Evolutionary conservation across 2,888 invertebrate genomes (phyloP).

Genomic region (Ganaspis brasiliensis): DNA sequence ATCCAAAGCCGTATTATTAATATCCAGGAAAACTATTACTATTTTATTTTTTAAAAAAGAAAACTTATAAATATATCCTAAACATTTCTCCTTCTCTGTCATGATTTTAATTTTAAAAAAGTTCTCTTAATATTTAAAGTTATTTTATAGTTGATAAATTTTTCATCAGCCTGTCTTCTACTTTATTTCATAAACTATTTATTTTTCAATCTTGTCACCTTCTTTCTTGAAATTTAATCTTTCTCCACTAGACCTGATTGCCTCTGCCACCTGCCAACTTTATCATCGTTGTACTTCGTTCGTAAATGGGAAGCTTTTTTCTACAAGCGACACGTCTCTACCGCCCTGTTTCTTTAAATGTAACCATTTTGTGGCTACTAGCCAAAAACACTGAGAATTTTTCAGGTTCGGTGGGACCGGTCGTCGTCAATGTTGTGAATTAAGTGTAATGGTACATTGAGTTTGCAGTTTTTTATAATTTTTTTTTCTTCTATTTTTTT

Average conservation of each 20-base stretch:
- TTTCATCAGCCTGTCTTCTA: background rate
- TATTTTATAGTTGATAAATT: background rate
- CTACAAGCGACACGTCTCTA: conserved; percentile 15
- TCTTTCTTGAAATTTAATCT: conserved; percentile 39
- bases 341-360: background rate
- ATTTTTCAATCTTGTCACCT: conserved; percentile 52
- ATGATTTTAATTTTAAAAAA: too few relatives aligned
- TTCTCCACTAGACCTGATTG: conserved; percentile 54
- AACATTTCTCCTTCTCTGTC: too few relatives aligned
- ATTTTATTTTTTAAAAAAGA: too few relatives aligned
- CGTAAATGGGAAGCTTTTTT: conserved; percentile 38
- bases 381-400: background rate
- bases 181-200: conserved; percentile 26
- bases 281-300: conserved; percentile 63
- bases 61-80: too few relatives aligned
- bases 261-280: conserved; percentile 61
- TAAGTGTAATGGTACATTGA: background rate
- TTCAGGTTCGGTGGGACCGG: conserved; percentile 27
- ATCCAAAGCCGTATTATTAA: too few relatives aligned
- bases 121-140: too few relatives aligned
- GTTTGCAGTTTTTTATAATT: background rate
- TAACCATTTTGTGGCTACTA: background rate
- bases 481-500: background rate
- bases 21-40: too few relatives aligned
- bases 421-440: conserved; percentile 29